Evolutionary conservation across 2,888 invertebrate genomes (phyloP), one percentile per base, ranked within the genome.

Genomic region (Anarsia innoxiella): DNA sequence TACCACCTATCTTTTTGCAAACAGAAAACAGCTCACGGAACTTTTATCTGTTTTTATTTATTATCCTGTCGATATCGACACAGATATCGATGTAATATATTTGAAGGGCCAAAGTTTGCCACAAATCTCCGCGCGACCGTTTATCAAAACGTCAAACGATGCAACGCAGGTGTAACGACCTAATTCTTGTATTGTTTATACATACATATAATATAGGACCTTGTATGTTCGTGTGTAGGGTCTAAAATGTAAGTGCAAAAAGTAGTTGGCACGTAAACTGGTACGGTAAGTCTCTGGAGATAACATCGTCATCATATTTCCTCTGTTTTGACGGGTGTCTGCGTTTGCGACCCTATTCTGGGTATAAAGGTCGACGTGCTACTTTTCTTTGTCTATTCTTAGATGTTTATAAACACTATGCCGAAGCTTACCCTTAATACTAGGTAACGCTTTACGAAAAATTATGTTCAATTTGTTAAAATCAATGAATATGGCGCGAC

Each of bases 61-160:
- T 58, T 45, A 49, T 42, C 40, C 41, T 37, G 34, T 29, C 31
- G 3, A 39, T 44, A 49, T 51, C 48, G 39, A 36, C 37, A 31
- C 36, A 37, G 49, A 53, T 50, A 58, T 63, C 54, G 53, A 56
- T 52, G 60, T 51, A 53, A 61, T 60, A 56, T 59, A 59, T 52
- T 51, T 3, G 16, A 16, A 46, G 44, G 46, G 40, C 37, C 32
- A 40, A 43, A 42, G 42, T 42, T 52, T 41, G 39, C 55, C 53
- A 56, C 56, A 58, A 64, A 64, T 61, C 60, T 43, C 41, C 49
- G 56, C 38, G 51, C 47, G 45, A 37, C 48, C 54, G 63, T 69
- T 67, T 59, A 67, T 71, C 69, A 69, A 58, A 50, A 58, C 51
- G 67, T 65, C 71, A 57, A 56, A 64, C 57, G 52, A 61, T 62